A percentile compares a stretch with the other conserved stretches of the same genome.
phyloP scores from a whole-genome alignment of 2,797 vertebrate genomes.

The Spea hammondii region DNA sequence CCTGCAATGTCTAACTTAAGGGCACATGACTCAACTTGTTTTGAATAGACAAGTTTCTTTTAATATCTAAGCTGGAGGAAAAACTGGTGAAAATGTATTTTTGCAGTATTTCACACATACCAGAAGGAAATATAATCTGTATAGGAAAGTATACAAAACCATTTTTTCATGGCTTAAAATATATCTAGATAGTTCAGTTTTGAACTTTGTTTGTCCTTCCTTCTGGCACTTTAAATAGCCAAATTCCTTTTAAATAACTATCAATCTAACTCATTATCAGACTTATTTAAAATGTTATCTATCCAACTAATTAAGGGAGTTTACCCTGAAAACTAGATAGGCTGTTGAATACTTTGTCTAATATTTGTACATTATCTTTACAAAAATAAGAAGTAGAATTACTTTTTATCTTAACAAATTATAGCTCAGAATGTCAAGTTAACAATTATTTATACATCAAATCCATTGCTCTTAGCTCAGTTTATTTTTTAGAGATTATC shows the following conservation, averaged over 20 bases:
- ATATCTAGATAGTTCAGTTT: no score
- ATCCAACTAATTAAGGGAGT: slow-evolving; percentile 27
- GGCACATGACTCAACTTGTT: no score
- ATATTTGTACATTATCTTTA: slow-evolving; percentile 9
- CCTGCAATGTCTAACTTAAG: no score
- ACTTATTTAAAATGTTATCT: slow-evolving; percentile 23
- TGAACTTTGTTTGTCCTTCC: slow-evolving; percentile 42
- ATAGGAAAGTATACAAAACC: no score
- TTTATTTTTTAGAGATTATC: not conserved
- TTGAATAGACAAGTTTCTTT: no score
- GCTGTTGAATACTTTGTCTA: not conserved
- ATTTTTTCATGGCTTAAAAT: no score
- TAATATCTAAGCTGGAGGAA: no score
- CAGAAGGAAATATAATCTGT: no score
- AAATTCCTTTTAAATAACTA: slow-evolving; percentile 22
- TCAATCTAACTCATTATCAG: slow-evolving; percentile 24
- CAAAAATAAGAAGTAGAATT: no score
- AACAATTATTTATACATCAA: not conserved
- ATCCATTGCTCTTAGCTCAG: not conserved
- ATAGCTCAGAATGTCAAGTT: slow-evolving; percentile 1
- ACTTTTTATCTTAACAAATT: not conserved
- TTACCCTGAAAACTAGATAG: slow-evolving; percentile 8
- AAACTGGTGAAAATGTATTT: no score
- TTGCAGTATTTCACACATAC: no score
- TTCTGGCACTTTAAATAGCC: slow-evolving; percentile 17